Conservation (phyloP, 2,797 vertebrate species). For the Pseudochirops cupreus region DNA sequence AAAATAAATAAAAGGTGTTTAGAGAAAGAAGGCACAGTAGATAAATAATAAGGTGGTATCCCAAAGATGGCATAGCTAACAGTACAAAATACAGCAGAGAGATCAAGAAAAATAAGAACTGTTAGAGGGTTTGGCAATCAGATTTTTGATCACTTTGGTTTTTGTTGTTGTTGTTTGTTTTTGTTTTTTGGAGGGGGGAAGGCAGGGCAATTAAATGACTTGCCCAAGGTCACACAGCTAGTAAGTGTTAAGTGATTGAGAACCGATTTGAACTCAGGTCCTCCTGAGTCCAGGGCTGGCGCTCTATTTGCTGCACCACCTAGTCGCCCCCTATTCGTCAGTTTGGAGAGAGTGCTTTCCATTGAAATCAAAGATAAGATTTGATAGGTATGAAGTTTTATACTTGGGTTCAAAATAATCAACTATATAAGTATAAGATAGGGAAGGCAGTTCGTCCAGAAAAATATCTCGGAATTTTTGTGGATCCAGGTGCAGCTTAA, state of each 20-base stretch:
- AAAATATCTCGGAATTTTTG: not conserved
- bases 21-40: not conserved
- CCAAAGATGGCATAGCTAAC: not conserved
- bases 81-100: not conserved
- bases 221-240: too few relatives aligned
- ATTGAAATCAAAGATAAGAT: not conserved
- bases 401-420: not conserved
- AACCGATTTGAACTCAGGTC: too few relatives aligned
- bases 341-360: not conserved
- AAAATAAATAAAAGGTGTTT: not conserved
- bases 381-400: not conserved
- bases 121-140: not conserved
- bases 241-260: too few relatives aligned
- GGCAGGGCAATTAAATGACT: too few relatives aligned
- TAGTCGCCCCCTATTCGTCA: not conserved
- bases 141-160: not conserved
- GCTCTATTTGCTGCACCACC: too few relatives aligned
- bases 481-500: not conserved
- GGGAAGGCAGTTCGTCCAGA: not conserved
- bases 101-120: not conserved
- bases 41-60: not conserved
- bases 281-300: too few relatives aligned
- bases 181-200: too few relatives aligned
- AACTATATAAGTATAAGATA: not conserved
- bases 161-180: too few relatives aligned